These are phyloP conservation scores for Cynopterus brachyotis DNA, from an alignment of 2,113 vertebrate genomes.

Conservation along the genomic window DNA sequence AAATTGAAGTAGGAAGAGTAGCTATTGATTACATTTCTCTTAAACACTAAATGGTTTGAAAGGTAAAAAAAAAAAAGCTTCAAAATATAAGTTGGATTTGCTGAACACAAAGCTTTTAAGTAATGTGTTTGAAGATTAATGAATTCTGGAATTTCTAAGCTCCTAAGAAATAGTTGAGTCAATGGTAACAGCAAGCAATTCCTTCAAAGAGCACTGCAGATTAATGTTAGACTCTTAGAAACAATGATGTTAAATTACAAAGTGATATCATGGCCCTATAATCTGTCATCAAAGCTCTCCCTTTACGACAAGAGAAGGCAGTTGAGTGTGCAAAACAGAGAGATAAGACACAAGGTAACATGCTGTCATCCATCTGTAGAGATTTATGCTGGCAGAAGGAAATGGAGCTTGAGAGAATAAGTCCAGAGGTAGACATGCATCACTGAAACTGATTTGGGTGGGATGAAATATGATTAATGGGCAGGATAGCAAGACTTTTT, in stretches of 20 bases:
- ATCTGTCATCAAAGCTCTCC: slow-evolving; percentile 23
- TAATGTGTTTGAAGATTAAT: slow-evolving; percentile 19
- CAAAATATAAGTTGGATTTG: slow-evolving; percentile 24
- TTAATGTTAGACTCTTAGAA: not conserved
- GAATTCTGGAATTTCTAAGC: not conserved
- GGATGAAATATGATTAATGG: not conserved
- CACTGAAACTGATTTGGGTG: slow-evolving; percentile 28
- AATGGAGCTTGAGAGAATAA: not conserved
- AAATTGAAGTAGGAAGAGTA: not conserved
- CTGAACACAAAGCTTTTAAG: slow-evolving; percentile 30
- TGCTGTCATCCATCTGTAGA: slow-evolving; percentile 21
- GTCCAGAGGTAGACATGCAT: slow-evolving; percentile 29
- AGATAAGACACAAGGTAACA: slow-evolving; percentile 22
- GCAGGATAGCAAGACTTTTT: not conserved
- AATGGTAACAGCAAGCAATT: not conserved
- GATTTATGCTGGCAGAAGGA: slow-evolving; percentile 7
- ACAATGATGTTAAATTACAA: slow-evolving; percentile 10
- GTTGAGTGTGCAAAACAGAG: slow-evolving; percentile 45
- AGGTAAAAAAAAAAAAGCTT: not conserved
- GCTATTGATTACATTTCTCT: not conserved
- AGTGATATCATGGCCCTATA: not conserved
- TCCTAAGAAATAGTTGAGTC: slow-evolving; percentile 22
- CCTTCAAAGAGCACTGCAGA: not conserved
- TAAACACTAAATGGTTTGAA: not conserved
- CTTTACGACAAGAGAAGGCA: slow-evolving; percentile 44